Evolutionary conservation across 2,797 vertebrate genomes (phyloP).

Genomic region (Peromyscus attwateri): DNA sequence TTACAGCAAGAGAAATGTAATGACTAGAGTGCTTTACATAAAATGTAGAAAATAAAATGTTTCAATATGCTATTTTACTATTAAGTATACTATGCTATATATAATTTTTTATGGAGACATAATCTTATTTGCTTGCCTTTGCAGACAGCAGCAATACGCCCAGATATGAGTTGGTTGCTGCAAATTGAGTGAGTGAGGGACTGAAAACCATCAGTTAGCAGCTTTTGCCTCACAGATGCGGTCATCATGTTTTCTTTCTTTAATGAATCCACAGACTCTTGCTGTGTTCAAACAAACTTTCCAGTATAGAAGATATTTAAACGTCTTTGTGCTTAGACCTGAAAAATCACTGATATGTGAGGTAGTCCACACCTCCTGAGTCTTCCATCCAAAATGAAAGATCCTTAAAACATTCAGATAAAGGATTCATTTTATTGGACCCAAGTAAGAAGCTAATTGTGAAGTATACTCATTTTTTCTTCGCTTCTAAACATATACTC

Average conservation of each 20-base stretch:
- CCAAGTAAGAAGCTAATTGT: constrained; percentile 2
- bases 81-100: not conserved
- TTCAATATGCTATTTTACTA: not conserved
- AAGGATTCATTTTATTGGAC: not conserved
- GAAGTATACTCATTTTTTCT: not conserved
- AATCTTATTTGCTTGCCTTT: constrained; percentile 46
- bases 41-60: not conserved
- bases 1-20: not conserved
- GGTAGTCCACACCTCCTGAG: not conserved
- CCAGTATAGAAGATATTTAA: constrained; percentile 32
- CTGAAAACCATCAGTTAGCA: not conserved
- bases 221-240: not conserved
- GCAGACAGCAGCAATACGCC: not conserved
- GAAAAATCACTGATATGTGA: not conserved
- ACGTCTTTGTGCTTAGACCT: not conserved
- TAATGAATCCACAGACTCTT: constrained; percentile 27
- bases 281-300: constrained; percentile 33
- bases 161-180: not conserved
- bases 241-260: constrained; percentile 25
- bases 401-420: not conserved
- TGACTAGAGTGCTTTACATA: not conserved
- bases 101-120: constrained; percentile 7
- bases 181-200: not conserved
- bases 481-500: not conserved
- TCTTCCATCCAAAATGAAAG: not conserved